Conservation (phyloP, 64 coral and sea anemone genomes). For the Exaiptasia diaphana region DNA sequence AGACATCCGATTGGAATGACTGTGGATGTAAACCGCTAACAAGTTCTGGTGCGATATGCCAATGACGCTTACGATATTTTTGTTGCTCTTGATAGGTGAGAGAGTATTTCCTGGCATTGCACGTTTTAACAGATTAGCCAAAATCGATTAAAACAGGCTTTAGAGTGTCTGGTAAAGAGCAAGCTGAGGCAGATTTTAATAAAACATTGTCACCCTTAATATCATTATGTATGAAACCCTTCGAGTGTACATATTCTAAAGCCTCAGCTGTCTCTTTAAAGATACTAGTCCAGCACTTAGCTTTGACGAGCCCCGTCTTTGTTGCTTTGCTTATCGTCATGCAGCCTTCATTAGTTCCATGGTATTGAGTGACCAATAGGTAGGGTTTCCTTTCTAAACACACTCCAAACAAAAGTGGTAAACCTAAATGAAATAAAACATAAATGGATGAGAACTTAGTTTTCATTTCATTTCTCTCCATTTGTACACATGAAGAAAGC, state of each 20-base stretch:
- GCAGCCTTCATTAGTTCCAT: constrained; percentile 27
- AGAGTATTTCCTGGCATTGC: constrained; percentile 4
- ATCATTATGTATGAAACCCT: constrained; percentile 26
- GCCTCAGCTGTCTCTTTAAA: constrained; percentile 27
- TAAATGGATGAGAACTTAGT: background rate
- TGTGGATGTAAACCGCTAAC: constrained; percentile 31
- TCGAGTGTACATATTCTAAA: constrained; percentile 11
- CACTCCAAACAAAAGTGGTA: constrained; percentile 47
- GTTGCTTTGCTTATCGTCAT: background rate
- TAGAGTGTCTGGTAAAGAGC: background rate
- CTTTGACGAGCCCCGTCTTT: background rate
- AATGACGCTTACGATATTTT: constrained; percentile 30
- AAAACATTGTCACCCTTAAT: constrained; percentile 45
- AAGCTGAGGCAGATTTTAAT: background rate
- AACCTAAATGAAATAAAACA: constrained; percentile 1
- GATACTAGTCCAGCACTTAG: background rate
- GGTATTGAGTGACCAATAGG: constrained; percentile 29
- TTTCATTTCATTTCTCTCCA: background rate
- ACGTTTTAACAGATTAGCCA: background rate
- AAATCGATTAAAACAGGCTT: constrained; percentile 47
- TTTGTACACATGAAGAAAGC: background rate
- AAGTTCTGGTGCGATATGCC: constrained; percentile 49
- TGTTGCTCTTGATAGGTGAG: constrained; percentile 23
- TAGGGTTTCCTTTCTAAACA: constrained; percentile 1
- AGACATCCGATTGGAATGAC: constrained; percentile 27